Base-by-base conservation (phyloP, 64 coral and sea anemone genomes). In the Porites australiensis region DNA sequence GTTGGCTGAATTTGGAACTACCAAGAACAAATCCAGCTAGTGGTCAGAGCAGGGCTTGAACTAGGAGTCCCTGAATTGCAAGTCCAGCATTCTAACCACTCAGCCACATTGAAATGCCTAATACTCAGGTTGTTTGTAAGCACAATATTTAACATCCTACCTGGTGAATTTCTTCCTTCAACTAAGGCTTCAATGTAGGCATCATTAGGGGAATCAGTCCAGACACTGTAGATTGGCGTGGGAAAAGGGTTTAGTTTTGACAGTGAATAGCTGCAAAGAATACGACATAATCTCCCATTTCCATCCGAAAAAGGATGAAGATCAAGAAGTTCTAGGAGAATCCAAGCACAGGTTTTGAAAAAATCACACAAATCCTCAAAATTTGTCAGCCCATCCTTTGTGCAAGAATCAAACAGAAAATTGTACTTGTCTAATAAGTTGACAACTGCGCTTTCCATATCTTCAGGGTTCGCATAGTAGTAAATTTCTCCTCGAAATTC, bases 271-370 rank as follows among this genome's bases (percentile, higher is more conserved):
- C 88, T 96, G 54, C 95, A 90, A 44, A 96, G 87, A 46, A 93
- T 65, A 64, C 95, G 77, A 44, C 90, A 93, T 13, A 96, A 74
- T 22, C 91, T 78, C 9, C 95, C 95, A 85, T 96, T 96, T 15
- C 95, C 95, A 48, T 96, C 95, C 3, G 87, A 57, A 89, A 93
- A 93, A 48, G 95, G 95, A 86, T 96, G 95, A 11, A 96, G 69
- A 82, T 96, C 90, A 13, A 96, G 79, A 44, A 90, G 88, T 59
- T 96, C 90, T 55, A 90, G 74, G 8, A 96, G n/a, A 19, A 96
- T 37, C 90, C 91, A 92, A 45, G 78, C 86, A 73, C 86, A 88
- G 54, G 79, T 93, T 57, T 96, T 96, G 46, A 93, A 93, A 54
- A 96, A 45, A 60, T 66, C 75, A 27, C 75, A 74, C 57, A 88